Evolutionary conservation across 2,797 vertebrate species (phyloP).

Genomic region (Pseudotriccus pelzelni): DNA sequence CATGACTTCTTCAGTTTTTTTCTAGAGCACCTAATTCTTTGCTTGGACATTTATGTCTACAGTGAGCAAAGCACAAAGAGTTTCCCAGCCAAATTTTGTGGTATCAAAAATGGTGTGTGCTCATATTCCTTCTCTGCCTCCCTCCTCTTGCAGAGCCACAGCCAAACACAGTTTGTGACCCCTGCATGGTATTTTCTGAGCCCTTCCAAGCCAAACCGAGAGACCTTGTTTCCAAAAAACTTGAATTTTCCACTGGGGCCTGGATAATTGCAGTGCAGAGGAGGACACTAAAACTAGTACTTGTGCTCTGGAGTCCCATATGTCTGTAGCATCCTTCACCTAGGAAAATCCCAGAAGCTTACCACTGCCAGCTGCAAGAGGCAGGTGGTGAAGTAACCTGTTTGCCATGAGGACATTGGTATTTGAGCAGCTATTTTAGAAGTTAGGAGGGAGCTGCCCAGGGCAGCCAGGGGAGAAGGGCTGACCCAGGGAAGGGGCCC

Average conservation of each 20-base stretch:
- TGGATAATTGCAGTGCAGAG: constrained; percentile 29
- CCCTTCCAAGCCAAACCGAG: not conserved
- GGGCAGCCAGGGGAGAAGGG: not conserved
- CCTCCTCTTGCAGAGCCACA: not conserved
- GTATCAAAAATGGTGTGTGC: not conserved
- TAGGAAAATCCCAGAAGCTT: not conserved
- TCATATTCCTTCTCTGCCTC: not conserved
- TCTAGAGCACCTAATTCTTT: not conserved
- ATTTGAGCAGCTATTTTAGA: not conserved
- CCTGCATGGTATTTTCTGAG: not conserved
- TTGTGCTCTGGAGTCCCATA: not conserved
- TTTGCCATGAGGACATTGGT: not conserved
- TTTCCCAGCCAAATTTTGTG: not conserved
- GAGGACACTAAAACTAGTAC: constrained; percentile 22
- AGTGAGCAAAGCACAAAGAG: fast-evolving
- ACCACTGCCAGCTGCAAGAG: not conserved
- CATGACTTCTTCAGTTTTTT: not conserved
- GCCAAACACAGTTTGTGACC: not conserved
- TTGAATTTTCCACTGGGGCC: constrained; percentile 20
- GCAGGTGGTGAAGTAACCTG: fast-evolving
- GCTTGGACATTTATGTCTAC: not conserved
- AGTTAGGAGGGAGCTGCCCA: not conserved
- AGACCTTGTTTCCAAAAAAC: constrained; percentile 13
- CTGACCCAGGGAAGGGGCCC: not conserved
- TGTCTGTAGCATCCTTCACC: not conserved